These are phyloP conservation scores for Anhinga anhinga DNA, from an alignment of 2,113 vertebrate genomes.

Conservation along the genomic window DNA sequence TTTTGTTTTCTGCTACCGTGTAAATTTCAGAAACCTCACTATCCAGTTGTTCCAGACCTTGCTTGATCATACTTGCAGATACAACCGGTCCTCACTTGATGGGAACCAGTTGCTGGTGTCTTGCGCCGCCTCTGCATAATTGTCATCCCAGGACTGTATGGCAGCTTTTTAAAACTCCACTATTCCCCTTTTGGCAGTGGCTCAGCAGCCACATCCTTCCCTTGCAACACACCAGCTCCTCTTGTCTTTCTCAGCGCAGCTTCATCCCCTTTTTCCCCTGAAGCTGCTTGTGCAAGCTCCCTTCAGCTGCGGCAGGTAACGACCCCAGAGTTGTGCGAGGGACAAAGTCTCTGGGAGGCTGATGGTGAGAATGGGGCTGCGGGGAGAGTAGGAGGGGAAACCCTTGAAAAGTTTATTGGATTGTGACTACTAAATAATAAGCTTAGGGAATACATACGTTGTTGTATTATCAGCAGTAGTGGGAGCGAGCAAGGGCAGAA, in stretches of 20 bases:
- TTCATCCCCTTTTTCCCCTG: neutral
- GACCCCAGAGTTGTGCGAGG: neutral
- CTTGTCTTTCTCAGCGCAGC: neutral
- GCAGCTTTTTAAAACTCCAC: neutral
- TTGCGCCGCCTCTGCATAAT: neutral
- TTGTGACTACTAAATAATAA: neutral
- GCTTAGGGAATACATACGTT: neutral
- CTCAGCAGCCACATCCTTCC: conserved; percentile 40
- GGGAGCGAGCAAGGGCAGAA: neutral
- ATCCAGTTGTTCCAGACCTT: conserved; percentile 2
- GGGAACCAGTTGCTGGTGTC: neutral
- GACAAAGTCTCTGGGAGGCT: neutral
- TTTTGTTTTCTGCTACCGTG: neutral
- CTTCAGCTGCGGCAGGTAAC: neutral
- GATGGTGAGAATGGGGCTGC: neutral
- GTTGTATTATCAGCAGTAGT: neutral
- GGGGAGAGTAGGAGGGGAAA: neutral
- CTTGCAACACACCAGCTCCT: neutral
- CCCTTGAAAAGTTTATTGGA: neutral
- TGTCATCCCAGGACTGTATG: neutral
- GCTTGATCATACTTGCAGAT: conserved; percentile 35
- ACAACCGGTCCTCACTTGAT: neutral
- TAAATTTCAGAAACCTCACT: neutral
- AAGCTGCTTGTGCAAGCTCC: neutral
- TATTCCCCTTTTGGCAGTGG: conserved; percentile 7